These are phyloP conservation scores for Falco concolor DNA, from an alignment of 2,797 vertebrate species.

Conservation along the genomic window DNA sequence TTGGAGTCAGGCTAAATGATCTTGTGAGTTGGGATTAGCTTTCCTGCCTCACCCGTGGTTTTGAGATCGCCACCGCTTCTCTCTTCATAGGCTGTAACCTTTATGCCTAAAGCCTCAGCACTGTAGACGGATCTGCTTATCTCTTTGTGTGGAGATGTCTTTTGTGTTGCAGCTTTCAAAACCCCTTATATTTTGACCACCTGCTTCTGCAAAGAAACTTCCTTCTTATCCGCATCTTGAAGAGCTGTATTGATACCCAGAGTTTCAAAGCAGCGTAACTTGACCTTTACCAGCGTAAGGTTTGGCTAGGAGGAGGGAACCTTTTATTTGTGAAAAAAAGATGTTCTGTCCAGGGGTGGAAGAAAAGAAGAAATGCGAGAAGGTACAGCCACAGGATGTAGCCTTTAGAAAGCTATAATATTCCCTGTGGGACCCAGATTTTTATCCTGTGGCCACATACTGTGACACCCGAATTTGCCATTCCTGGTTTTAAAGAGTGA, in stretches of 20 bases:
- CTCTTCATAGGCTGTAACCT: neutral
- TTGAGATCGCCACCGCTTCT: neutral
- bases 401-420: neutral
- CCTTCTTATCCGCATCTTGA: neutral
- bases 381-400: neutral
- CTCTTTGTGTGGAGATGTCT: neutral
- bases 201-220: neutral
- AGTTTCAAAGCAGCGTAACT: neutral
- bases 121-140: neutral
- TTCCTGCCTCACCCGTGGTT: neutral
- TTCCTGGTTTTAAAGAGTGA: neutral
- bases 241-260: neutral
- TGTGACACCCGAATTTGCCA: fast-evolving
- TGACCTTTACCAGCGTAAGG: neutral
- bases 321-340: neutral
- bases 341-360: neutral
- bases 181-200: neutral
- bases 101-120: neutral
- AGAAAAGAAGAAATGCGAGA: neutral
- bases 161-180: neutral
- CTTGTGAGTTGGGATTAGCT: neutral
- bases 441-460: neutral
- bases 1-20: neutral
- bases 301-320: neutral
- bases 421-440: neutral